Conservation (phyloP, 2,113 vertebrate species). For the Saiga tatarica region DNA sequence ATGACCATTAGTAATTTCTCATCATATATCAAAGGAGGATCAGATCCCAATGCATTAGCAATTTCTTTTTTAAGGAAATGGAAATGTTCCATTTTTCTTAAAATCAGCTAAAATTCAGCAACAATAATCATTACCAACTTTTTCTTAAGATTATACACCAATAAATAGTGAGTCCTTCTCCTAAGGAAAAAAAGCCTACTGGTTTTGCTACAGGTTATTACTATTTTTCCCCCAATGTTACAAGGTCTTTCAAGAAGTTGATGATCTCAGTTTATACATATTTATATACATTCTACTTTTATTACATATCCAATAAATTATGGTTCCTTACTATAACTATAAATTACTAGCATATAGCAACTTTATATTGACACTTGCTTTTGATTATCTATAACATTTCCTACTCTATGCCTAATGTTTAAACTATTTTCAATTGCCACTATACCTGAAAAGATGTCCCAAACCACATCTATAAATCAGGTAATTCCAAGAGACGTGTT, state of each 20-base stretch:
- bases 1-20: slow-evolving; percentile 23
- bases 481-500: slow-evolving; percentile 68
- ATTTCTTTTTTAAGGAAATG: background rate
- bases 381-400: slow-evolving; percentile 73
- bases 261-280: slow-evolving; percentile 72
- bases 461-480: slow-evolving; percentile 65
- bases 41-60: background rate
- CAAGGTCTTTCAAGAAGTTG: slow-evolving; percentile 51
- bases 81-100: slow-evolving; percentile 36
- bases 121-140: background rate
- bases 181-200: background rate
- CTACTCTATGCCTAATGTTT: slow-evolving; percentile 67
- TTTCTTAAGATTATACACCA: slow-evolving; percentile 24
- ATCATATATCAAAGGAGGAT: background rate
- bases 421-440: slow-evolving; percentile 73
- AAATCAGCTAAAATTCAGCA: slow-evolving; percentile 32
- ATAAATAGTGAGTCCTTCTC: background rate
- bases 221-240: slow-evolving; percentile 45
- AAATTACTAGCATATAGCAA: slow-evolving; percentile 72
- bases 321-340: slow-evolving; percentile 73
- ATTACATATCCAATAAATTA: slow-evolving; percentile 78
- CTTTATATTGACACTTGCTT: slow-evolving; percentile 64
- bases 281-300: slow-evolving; percentile 76
- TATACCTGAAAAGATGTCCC: slow-evolving; percentile 61
- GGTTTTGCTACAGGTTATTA: slow-evolving; percentile 40